A percentile compares a stretch with the other conserved stretches of the same genome.
Evolutionary conservation across 64 coral and sea anemone species (phyloP).

Genomic region (Dendronephthya gigantea): DNA sequence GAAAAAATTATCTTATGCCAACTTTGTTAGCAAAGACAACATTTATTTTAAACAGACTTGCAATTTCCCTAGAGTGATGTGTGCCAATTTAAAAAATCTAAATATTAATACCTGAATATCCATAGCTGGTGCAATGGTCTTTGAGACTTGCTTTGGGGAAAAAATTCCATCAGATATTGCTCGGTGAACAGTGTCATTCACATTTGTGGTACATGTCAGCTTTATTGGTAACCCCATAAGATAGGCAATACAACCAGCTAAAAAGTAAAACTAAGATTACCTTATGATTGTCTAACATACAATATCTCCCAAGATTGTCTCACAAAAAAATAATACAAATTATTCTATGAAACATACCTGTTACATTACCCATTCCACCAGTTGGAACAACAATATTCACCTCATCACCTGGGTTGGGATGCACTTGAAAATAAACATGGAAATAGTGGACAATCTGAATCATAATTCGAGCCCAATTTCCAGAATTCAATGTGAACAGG

Average conservation of each 20-base stretch:
- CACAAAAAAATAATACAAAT: too few relatives aligned
- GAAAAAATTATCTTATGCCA: too few relatives aligned
- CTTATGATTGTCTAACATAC: too few relatives aligned
- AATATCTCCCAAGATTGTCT: too few relatives aligned
- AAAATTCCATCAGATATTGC: slow-evolving; percentile 44
- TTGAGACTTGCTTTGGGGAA: slow-evolving; percentile 17
- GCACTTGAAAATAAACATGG: slow-evolving; percentile 76
- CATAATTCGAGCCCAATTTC: slow-evolving; percentile 72
- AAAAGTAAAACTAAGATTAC: neutral
- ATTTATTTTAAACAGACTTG: too few relatives aligned
- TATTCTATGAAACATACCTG: slow-evolving; percentile 53
- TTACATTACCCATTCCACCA: slow-evolving; percentile 71
- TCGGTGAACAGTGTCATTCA: slow-evolving; percentile 72
- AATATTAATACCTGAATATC: slow-evolving; percentile 65
- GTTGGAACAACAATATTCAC: slow-evolving; percentile 71
- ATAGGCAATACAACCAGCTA: slow-evolving; percentile 58
- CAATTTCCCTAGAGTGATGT: too few relatives aligned
- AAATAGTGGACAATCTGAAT: slow-evolving; percentile 70
- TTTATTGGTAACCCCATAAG: slow-evolving; percentile 85
- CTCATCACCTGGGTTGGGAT: slow-evolving; percentile 42
- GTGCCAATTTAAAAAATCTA: neutral
- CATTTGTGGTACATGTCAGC: slow-evolving; percentile 66
- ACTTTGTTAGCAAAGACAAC: too few relatives aligned
- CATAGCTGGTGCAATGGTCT: slow-evolving; percentile 79
- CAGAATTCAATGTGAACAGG: slow-evolving; percentile 65